Base-by-base conservation (phyloP, 2,888 invertebrate species). In the Argyresthia albistria region DNA sequence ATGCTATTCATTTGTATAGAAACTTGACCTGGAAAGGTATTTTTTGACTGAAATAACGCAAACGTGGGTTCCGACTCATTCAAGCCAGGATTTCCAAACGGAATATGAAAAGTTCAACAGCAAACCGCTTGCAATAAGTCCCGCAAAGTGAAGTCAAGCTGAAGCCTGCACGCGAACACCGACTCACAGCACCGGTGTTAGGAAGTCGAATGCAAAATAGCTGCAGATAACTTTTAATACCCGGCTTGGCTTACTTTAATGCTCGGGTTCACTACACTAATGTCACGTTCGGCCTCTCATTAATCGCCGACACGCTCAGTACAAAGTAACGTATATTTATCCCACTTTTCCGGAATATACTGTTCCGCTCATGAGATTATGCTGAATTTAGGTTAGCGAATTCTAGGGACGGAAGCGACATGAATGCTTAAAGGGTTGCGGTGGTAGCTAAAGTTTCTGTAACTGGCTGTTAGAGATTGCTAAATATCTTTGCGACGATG, bases 171-270 rank as follows among this genome's bases (percentile, higher is more conserved):
- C 25, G 25, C 25, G 25, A 39, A 39, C 39, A 39, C 10, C 8
- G 39, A 9, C 39, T 39, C 3, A 39, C n/a, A 4, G 10, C 39
- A n/a, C 39, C 39, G 39, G 39, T 39, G 50, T 80, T 82, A 81
- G 84, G 87, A 84, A 86, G 83, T 84, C 61, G 73, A 82, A 83
- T 80, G 80, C 80, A 83, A 82, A n/a, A 81, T 80, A 76, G 74
- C 80, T 74, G 69, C 73, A 82, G 84, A 86, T 84, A 86, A 84
- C 79, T 83, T 82, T 83, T 86, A 87, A 87, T 87, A 78, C 73
- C 66, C 63, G 77, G 74, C 72, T 73, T 60, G 73, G 63, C 71
- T 64, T 66, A 66, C 70, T 74, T 70, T 81, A 87, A 87, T 86
- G 78, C 68, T 64, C 65, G 72, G 78, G 81, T 83, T 77, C 77